These are phyloP conservation scores for Sialis lutaria DNA, from an alignment of 2,888 invertebrate species.

Conservation along the genomic window DNA sequence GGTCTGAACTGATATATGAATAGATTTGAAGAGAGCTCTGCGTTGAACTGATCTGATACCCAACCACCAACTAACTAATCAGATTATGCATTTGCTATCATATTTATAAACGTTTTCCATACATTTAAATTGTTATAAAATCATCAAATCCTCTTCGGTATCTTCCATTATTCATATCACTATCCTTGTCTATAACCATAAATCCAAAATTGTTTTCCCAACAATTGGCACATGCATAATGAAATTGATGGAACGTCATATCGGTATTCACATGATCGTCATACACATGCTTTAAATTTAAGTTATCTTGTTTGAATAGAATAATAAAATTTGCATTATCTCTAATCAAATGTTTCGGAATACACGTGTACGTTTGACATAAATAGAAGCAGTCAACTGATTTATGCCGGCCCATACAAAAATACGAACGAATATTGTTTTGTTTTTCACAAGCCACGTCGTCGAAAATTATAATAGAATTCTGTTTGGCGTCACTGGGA, in stretches of 20 bases:
- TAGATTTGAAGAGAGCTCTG: too few relatives aligned
- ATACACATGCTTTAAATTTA: slow-evolving; percentile 15
- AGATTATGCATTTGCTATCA: too few relatives aligned
- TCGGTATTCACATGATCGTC: slow-evolving; percentile 10
- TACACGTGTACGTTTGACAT: slow-evolving; percentile 17
- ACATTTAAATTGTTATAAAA: background rate
- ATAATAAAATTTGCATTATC: slow-evolving; percentile 18
- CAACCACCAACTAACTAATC: too few relatives aligned
- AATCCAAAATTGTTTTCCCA: slow-evolving; percentile 14
- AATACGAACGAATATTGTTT: slow-evolving; percentile 15
- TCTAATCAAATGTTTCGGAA: slow-evolving; percentile 18
- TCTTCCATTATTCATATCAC: slow-evolving; percentile 12
- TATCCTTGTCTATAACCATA: slow-evolving; percentile 14
- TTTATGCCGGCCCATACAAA: slow-evolving; percentile 17
- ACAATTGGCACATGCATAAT: slow-evolving; percentile 12
- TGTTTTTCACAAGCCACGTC: slow-evolving; percentile 18
- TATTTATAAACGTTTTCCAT: too few relatives aligned
- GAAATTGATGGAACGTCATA: slow-evolving; percentile 12
- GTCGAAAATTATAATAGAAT: slow-evolving; percentile 19
- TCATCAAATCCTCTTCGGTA: slow-evolving; percentile 16
- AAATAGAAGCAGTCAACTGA: slow-evolving; percentile 18
- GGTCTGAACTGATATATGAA: too few relatives aligned
- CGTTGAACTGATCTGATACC: too few relatives aligned
- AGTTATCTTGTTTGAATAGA: slow-evolving; percentile 17
- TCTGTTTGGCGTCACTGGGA: slow-evolving; percentile 11